phyloP scores from a whole-genome alignment of 2,888 invertebrate species.

The Emesis furor region DNA sequence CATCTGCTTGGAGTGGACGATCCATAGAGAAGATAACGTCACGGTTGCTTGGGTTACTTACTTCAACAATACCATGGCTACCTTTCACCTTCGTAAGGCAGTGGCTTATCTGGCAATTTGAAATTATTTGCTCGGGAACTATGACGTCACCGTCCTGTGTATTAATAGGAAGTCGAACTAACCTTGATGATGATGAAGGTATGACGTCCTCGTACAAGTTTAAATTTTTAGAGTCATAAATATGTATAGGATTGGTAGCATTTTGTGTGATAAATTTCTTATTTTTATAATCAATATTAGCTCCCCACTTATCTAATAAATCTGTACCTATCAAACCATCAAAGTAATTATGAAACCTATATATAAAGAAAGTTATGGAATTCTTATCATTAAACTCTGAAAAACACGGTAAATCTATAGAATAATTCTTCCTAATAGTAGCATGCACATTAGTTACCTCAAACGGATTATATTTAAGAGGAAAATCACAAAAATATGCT shows the following conservation, averaged over 20 bases:
- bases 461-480: slow-evolving; percentile 36
- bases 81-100: not conserved
- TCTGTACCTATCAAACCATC: slow-evolving; percentile 60
- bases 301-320: slow-evolving; percentile 61
- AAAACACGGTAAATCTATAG: slow-evolving; percentile 71
- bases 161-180: not conserved
- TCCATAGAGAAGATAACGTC: slow-evolving; percentile 16
- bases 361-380: not conserved
- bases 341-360: not conserved
- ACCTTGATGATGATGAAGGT: slow-evolving; percentile 1
- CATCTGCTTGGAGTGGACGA: not conserved
- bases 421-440: slow-evolving; percentile 37
- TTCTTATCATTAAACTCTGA: slow-evolving; percentile 51
- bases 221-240: slow-evolving; percentile 24
- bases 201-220: not conserved
- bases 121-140: not conserved
- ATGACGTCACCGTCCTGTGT: not conserved
- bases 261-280: slow-evolving; percentile 46
- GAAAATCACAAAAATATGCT: slow-evolving; percentile 45
- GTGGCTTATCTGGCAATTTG: not conserved
- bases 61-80: not conserved
- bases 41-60: not conserved
- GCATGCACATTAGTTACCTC: too few relatives aligned
- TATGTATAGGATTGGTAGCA: slow-evolving; percentile 47
- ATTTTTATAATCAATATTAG: slow-evolving; percentile 67